Evolutionary conservation across 2,797 vertebrate genomes (phyloP).

Genomic region (Hydrocynus forskahlii): DNA sequence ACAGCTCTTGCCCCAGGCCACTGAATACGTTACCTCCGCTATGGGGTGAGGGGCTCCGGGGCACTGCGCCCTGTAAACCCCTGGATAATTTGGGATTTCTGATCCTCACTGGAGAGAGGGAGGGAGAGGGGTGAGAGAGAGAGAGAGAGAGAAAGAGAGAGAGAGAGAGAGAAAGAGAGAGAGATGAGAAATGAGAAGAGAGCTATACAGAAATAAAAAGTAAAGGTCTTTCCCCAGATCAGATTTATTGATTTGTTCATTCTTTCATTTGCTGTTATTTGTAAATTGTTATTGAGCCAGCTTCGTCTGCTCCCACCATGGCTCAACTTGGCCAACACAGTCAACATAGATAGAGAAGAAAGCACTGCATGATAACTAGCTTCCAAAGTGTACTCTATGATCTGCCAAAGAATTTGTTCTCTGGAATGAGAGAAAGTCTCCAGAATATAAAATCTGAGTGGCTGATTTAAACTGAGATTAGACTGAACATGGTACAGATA

Average conservation of each 20-base stretch:
- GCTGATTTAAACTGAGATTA: neutral
- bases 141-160: conserved; percentile 29
- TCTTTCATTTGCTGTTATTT: conserved; percentile 78
- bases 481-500: too few species aligned
- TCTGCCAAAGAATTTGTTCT: neutral
- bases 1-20: conserved; percentile 90
- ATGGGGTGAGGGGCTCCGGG: conserved; percentile 81
- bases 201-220: conserved; percentile 70
- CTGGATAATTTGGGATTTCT: conserved; percentile 91
- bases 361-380: conserved; percentile 40
- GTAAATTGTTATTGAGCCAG: conserved; percentile 76
- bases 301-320: conserved; percentile 40
- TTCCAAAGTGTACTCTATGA: conserved; percentile 23
- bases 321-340: conserved; percentile 31
- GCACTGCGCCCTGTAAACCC: conserved; percentile 81
- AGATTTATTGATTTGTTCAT: conserved; percentile 83
- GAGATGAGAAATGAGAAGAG: conserved; percentile 19
- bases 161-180: conserved; percentile 29
- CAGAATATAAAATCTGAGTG: conserved; percentile 1
- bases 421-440: conserved; percentile 9
- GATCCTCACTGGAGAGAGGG: conserved; percentile 74
- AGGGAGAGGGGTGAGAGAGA: conserved; percentile 15
- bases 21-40: conserved; percentile 91
- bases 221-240: conserved; percentile 74
- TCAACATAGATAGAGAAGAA: conserved; percentile 25